A percentile compares a stretch with the other conserved stretches of the same genome.
Conservation (phyloP, 2,888 invertebrate species). For the Frankliniella fusca region DNA sequence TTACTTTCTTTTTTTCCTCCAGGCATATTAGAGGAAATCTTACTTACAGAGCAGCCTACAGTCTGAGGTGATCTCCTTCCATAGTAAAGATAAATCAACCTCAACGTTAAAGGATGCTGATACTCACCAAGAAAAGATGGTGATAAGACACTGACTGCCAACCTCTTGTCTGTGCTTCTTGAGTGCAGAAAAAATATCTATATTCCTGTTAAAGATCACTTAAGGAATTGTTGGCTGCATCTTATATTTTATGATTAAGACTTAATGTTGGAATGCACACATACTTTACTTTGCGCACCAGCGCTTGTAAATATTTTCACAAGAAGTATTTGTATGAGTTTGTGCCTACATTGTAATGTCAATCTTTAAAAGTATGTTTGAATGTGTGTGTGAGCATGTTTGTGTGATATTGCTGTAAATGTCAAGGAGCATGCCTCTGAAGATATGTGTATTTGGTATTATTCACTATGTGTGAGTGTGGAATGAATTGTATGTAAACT, state of each 20-base stretch:
- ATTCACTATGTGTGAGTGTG: not conserved
- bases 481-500: not conserved
- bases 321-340: not conserved
- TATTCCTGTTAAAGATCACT: no score
- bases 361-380: not conserved
- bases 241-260: not conserved
- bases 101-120: no score
- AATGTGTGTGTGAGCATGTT: not conserved
- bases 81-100: no score
- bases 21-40: not conserved
- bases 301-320: constrained; percentile 18
- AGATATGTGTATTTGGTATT: not conserved
- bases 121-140: no score
- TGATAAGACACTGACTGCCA: no score
- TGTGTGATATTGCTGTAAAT: not conserved
- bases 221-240: not conserved
- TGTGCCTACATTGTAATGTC: no score
- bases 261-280: constrained; percentile 6
- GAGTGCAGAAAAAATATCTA: no score
- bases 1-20: not conserved
- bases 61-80: no score
- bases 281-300: not conserved
- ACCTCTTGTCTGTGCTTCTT: no score
- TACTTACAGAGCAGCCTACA: no score
- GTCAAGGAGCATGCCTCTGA: not conserved